These are phyloP conservation scores for Erpornis zantholeuca DNA, from an alignment of 2,113 vertebrate genomes.

Conservation along the genomic window DNA sequence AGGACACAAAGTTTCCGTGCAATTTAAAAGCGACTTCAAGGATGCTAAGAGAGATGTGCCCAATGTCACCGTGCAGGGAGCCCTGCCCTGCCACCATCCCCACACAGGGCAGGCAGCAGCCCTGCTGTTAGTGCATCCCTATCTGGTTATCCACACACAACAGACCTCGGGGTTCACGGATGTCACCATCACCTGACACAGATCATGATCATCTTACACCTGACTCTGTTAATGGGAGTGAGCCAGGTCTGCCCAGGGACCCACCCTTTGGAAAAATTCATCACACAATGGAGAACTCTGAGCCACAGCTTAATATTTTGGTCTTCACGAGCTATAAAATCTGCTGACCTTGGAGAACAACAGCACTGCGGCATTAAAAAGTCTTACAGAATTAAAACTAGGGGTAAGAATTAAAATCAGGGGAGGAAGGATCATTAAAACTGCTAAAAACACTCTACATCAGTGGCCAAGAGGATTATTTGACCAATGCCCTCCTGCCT, in stretches of 20 bases:
- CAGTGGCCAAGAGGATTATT: not conserved
- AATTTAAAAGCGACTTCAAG: not conserved
- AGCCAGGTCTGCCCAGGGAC: not conserved
- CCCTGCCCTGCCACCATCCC: not conserved
- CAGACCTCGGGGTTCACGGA: not conserved
- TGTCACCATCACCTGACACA: not conserved
- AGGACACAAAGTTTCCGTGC: not conserved
- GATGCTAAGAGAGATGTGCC: not conserved
- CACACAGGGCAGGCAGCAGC: not conserved
- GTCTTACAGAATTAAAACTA: not conserved
- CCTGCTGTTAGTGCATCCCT: not conserved
- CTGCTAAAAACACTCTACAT: not conserved
- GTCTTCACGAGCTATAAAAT: not conserved
- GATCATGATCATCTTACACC: not conserved
- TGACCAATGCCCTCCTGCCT: not conserved
- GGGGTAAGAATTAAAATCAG: not conserved
- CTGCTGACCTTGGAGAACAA: not conserved
- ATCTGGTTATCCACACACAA: not conserved
- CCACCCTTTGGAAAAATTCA: not conserved
- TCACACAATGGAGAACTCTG: not conserved
- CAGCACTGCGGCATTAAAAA: not conserved
- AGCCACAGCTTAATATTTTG: not conserved
- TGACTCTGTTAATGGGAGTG: not conserved
- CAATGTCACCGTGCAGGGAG: rapidly evolving
- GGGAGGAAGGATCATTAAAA: not conserved